These are phyloP conservation scores for Drosophila recens DNA, from an alignment of 2,888 invertebrate genomes.

Conservation along the genomic window DNA sequence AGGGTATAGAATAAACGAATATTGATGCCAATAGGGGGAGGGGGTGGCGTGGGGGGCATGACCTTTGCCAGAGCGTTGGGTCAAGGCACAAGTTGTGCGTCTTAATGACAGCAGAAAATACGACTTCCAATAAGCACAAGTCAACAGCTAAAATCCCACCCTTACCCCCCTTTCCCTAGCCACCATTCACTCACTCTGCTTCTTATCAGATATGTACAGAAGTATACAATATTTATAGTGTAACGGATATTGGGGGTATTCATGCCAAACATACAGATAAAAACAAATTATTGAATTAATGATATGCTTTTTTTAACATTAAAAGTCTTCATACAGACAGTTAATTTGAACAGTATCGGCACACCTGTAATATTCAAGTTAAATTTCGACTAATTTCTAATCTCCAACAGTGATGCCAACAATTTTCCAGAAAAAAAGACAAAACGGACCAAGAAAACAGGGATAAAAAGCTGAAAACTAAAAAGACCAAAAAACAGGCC, in stretches of 20 bases:
- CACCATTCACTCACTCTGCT: neutral
- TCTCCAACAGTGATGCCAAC: no score
- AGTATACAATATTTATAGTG: conserved; percentile 4
- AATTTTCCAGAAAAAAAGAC: no score
- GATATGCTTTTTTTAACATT: neutral
- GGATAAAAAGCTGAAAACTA: no score
- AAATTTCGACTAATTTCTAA: no score
- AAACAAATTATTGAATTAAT: neutral
- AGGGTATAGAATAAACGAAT: neutral
- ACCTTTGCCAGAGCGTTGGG: conserved; percentile 12
- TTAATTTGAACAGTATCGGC: neutral
- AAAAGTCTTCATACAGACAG: neutral
- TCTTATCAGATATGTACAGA: neutral
- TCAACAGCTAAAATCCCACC: neutral
- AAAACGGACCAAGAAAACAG: no score
- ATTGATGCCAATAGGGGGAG: neutral
- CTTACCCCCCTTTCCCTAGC: neutral
- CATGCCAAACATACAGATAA: neutral
- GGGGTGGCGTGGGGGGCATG: neutral
- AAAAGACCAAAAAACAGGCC: no score
- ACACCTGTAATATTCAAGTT: neutral
- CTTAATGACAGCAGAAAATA: conserved; percentile 8
- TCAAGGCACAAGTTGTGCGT: conserved; percentile 12
- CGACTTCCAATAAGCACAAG: conserved; percentile 1
- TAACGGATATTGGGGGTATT: conserved; percentile 1